These are phyloP conservation scores for Caenorhabditis sp. DNA, from an alignment of 2,888 invertebrate genomes.

Conservation along the genomic window DNA sequence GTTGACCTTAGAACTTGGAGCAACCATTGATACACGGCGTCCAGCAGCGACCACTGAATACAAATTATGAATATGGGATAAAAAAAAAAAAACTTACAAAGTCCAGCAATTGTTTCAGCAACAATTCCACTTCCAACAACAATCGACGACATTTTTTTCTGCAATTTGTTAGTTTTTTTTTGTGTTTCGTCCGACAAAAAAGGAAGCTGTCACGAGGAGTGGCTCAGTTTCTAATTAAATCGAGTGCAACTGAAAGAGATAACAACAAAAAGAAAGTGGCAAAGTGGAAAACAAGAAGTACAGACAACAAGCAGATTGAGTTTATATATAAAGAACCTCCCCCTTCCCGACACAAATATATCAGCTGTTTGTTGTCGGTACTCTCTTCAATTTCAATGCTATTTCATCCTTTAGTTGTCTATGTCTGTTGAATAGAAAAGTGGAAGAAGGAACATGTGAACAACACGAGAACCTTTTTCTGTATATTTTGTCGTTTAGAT, in stretches of 20 bases:
- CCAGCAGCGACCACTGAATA: constrained; percentile 39
- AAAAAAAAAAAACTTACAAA: constrained; percentile 19
- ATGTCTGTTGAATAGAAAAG: neutral
- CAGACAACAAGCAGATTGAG: neutral
- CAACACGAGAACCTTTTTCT: neutral
- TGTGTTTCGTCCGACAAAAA: neutral
- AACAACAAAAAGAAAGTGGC: neutral
- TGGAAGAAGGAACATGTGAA: neutral
- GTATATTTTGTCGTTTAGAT: neutral
- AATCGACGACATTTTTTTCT: constrained; percentile 36
- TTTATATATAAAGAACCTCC: neutral
- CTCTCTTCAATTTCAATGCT: neutral
- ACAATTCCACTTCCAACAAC: constrained; percentile 41
- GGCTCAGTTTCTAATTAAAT: neutral
- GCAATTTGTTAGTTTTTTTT: neutral
- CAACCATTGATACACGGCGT: constrained; percentile 32
- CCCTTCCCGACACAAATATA: neutral
- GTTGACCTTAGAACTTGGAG: constrained; percentile 38
- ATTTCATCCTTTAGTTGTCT: neutral
- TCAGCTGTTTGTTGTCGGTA: neutral
- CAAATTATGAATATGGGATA: neutral
- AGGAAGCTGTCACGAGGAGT: neutral
- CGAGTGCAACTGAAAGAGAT: neutral
- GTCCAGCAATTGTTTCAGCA: constrained; percentile 39
- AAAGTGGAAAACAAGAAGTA: neutral